Evolutionary conservation across 35 echinoderm and acorn worm species (phyloP).

Genomic region (Strongylocentrotus purpuratus): DNA sequence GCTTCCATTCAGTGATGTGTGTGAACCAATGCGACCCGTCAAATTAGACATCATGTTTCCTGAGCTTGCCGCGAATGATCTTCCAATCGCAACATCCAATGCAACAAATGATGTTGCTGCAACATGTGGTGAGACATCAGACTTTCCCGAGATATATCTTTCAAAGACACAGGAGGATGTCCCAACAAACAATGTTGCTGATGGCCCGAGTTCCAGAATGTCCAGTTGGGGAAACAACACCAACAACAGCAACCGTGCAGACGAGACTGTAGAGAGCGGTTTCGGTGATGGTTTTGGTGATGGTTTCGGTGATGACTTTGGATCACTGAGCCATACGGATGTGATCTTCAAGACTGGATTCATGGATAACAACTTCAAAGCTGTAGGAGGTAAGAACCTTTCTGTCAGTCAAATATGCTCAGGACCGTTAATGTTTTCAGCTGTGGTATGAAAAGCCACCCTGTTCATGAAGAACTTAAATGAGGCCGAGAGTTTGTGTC

Average conservation of each 20-base stretch:
- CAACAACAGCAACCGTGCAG: neutral
- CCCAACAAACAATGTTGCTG: neutral
- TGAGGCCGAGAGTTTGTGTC: too few species aligned
- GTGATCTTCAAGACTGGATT: conserved; percentile 29
- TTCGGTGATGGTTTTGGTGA: neutral
- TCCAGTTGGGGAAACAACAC: neutral
- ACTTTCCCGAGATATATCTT: too few species aligned
- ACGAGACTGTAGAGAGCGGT: neutral
- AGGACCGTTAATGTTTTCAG: too few species aligned
- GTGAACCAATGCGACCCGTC: neutral
- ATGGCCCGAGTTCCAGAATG: neutral
- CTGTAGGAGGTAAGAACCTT: neutral
- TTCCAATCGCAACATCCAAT: neutral
- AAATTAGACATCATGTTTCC: neutral
- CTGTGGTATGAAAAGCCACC: too few species aligned
- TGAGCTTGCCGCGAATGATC: neutral
- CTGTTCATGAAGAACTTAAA: too few species aligned
- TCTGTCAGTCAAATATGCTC: too few species aligned
- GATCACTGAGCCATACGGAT: neutral
- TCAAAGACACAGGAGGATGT: neutral
- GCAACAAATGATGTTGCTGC: neutral
- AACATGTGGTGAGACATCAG: neutral
- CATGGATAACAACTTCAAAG: conserved; percentile 16
- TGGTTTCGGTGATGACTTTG: conserved; percentile 29
- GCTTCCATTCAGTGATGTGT: neutral